These are phyloP conservation scores for Zaprionus davidi DNA, from an alignment of 1,140 invertebrate genomes.

Conservation along the genomic window DNA sequence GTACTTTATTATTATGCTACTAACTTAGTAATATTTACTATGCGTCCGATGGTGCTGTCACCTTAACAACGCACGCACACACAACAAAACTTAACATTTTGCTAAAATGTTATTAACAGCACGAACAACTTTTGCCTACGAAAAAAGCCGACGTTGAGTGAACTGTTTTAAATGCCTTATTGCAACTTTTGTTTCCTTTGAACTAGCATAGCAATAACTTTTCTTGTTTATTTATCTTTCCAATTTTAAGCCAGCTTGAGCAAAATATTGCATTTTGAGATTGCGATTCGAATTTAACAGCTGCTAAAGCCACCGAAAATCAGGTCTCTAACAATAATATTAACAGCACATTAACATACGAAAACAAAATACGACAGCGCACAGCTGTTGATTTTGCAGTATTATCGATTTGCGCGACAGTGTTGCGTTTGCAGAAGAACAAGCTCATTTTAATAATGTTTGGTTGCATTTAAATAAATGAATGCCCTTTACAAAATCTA, in stretches of 20 bases:
- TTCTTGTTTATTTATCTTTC: background rate
- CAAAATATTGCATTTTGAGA: background rate
- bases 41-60: conserved; percentile 21
- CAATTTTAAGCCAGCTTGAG: background rate
- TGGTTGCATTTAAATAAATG: background rate
- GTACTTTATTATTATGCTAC: conserved; percentile 14
- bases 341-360: conserved; percentile 9
- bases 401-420: conserved; percentile 7
- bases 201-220: background rate
- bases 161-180: background rate
- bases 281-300: conserved; percentile 28
- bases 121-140: conserved; percentile 3
- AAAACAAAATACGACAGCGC: background rate
- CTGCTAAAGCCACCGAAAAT: background rate
- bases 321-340: background rate
- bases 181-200: background rate
- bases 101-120: conserved; percentile 29
- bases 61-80: conserved; percentile 13
- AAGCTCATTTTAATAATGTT: background rate
- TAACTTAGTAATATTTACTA: conserved; percentile 35
- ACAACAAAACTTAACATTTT: conserved; percentile 20
- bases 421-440: background rate
- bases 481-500: background rate
- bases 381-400: conserved; percentile 23
- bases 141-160: background rate